Conservation (phyloP, 2,113 vertebrate species). For the Parus major region DNA sequence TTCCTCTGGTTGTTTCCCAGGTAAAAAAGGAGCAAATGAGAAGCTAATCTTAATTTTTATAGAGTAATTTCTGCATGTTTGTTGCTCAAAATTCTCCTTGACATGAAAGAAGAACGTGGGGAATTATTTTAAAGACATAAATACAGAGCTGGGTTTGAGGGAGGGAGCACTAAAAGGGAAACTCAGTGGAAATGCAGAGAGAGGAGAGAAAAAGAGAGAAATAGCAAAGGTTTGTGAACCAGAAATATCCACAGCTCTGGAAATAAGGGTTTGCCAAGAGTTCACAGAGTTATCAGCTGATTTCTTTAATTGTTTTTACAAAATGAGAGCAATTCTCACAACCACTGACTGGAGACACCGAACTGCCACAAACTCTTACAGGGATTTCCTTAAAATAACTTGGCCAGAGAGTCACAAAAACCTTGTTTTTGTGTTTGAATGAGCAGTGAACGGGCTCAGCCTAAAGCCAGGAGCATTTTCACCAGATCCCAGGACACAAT, state of each 20-base stretch:
- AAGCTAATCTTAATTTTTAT: neutral
- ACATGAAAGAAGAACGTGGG: neutral
- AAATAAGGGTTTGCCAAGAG: neutral
- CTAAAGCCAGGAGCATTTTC: neutral
- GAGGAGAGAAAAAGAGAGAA: neutral
- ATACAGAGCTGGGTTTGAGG: neutral
- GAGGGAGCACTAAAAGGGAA: neutral
- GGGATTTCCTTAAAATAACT: neutral
- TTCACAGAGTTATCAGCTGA: neutral
- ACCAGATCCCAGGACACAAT: neutral
- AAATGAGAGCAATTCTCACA: neutral
- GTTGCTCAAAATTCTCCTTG: neutral
- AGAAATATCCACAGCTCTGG: neutral
- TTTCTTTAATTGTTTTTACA: neutral
- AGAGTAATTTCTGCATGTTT: neutral
- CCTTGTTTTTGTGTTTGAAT: neutral
- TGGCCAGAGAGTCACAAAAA: neutral
- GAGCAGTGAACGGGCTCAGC: neutral
- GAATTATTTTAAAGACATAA: neutral
- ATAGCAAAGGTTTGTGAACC: neutral
- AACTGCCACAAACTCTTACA: neutral
- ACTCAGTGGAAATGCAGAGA: neutral
- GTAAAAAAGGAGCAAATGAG: neutral
- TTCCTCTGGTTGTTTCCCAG: neutral
- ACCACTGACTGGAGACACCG: neutral